phyloP scores from a whole-genome alignment of 2,888 invertebrate genomes.

The Drosophila nigricruria region DNA sequence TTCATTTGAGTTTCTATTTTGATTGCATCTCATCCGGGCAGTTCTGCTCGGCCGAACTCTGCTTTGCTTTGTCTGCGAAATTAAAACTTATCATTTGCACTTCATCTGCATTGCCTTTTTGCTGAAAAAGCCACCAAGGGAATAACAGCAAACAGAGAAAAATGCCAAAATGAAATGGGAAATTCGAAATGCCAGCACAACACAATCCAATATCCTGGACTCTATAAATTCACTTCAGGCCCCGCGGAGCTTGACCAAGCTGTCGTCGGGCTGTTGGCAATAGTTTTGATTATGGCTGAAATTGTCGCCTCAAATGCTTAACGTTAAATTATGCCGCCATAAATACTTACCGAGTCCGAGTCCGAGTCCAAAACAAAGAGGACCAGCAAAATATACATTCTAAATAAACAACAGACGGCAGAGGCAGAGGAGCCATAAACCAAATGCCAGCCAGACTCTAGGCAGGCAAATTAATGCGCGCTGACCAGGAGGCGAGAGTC shows the following conservation, averaged over 20 bases:
- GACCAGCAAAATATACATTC: slow-evolving; percentile 61
- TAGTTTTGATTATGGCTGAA: slow-evolving; percentile 72
- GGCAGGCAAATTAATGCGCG: slow-evolving; percentile 66
- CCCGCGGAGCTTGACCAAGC: slow-evolving; percentile 16
- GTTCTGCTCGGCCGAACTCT: slow-evolving; percentile 10
- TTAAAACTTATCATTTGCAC: slow-evolving; percentile 75
- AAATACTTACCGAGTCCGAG: slow-evolving; percentile 55
- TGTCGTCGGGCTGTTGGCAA: slow-evolving; percentile 35
- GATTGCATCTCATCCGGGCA: slow-evolving; percentile 65
- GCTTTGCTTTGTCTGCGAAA: slow-evolving; percentile 45
- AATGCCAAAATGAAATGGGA: slow-evolving; percentile 10
- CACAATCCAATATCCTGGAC: slow-evolving; percentile 75
- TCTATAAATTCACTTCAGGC: slow-evolving; percentile 59
- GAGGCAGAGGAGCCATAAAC: slow-evolving; percentile 37
- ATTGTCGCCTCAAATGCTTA: slow-evolving; percentile 77
- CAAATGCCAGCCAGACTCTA: slow-evolving; percentile 28
- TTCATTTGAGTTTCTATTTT: slow-evolving; percentile 60
- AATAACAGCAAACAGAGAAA: slow-evolving; percentile 27
- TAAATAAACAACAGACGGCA: slow-evolving; percentile 63
- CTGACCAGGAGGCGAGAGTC: slow-evolving; percentile 33
- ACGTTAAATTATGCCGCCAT: slow-evolving; percentile 77
- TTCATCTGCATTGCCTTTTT: slow-evolving; percentile 59
- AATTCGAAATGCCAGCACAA: slow-evolving; percentile 28
- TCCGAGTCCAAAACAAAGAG: slow-evolving; percentile 42
- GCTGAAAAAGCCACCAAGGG: slow-evolving; percentile 25